Evolutionary conservation across 2,888 invertebrate species (phyloP).

Genomic region (Drosophila helvetica): DNA sequence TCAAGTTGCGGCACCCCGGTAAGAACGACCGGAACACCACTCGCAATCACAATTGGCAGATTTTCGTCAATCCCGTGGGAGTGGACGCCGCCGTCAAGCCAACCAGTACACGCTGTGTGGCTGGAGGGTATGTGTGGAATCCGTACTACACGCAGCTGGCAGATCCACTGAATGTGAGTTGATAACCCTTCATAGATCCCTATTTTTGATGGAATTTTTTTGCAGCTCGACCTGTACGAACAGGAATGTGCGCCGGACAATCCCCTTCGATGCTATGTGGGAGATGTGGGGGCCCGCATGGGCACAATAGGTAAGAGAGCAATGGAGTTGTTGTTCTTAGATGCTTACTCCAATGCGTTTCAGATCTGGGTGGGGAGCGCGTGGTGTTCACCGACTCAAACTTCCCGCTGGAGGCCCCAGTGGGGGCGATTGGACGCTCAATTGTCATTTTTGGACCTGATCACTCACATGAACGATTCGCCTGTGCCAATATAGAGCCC

Average conservation of each 20-base stretch:
- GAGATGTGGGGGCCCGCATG: slow-evolving; percentile 93
- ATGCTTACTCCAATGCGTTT: not conserved
- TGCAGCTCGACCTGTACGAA: slow-evolving; percentile 91
- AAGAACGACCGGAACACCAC: slow-evolving; percentile 93
- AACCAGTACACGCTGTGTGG: slow-evolving; percentile 92
- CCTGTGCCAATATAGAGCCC: slow-evolving; percentile 95
- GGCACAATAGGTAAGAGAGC: slow-evolving; percentile 88
- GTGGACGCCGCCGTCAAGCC: slow-evolving; percentile 94
- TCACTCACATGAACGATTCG: slow-evolving; percentile 88
- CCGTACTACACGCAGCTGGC: slow-evolving; percentile 95
- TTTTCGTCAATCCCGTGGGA: slow-evolving; percentile 95
- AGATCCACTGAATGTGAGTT: slow-evolving; percentile 92
- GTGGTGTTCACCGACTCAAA: slow-evolving; percentile 93
- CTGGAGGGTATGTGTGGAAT: slow-evolving; percentile 96
- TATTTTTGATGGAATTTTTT: not conserved
- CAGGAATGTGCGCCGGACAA: slow-evolving; percentile 95
- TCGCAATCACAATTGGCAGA: slow-evolving; percentile 93
- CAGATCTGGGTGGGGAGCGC: slow-evolving; percentile 90
- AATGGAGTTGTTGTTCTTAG: fast-evolving
- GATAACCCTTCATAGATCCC: not conserved
- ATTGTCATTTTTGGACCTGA: slow-evolving; percentile 93
- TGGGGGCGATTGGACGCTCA: slow-evolving; percentile 92
- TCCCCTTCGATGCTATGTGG: slow-evolving; percentile 95
- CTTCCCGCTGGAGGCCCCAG: slow-evolving; percentile 92
- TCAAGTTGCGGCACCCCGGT: slow-evolving; percentile 94